Conservation (phyloP, 2,797 vertebrate species). For the Microctenopoma stevenorrisi region DNA sequence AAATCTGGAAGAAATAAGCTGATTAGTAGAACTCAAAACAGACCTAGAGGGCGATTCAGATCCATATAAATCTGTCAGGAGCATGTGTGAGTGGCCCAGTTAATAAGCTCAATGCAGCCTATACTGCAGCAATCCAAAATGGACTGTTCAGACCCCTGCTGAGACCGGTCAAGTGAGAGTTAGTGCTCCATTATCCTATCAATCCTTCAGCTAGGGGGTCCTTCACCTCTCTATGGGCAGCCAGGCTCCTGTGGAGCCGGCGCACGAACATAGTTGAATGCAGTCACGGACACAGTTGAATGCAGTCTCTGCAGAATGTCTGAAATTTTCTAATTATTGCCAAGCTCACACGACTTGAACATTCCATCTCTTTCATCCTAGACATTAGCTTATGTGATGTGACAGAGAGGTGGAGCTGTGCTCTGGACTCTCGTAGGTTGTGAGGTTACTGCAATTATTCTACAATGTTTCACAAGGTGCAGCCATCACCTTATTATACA, state of each 20-base stretch:
- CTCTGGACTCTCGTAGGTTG: slow-evolving; percentile 5
- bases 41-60: slow-evolving; percentile 27
- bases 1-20: slow-evolving; percentile 6
- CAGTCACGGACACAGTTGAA: neutral
- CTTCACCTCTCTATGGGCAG: slow-evolving; percentile 42
- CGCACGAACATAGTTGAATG: neutral
- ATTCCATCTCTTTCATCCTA: slow-evolving; percentile 15
- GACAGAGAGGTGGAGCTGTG: slow-evolving; percentile 15
- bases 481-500: slow-evolving; percentile 34
- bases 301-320: neutral
- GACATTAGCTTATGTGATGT: slow-evolving; percentile 33
- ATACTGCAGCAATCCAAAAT: slow-evolving; percentile 30
- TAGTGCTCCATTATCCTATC: slow-evolving; percentile 62
- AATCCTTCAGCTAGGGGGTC: slow-evolving; percentile 50
- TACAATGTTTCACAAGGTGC: slow-evolving; percentile 35
- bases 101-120: slow-evolving; percentile 25
- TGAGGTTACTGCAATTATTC: slow-evolving; percentile 54
- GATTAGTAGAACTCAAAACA: slow-evolving; percentile 22
- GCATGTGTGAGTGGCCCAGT: slow-evolving; percentile 17
- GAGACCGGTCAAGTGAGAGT: slow-evolving; percentile 38
- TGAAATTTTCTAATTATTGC: neutral
- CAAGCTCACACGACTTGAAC: neutral
- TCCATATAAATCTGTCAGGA: slow-evolving; percentile 16
- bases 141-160: slow-evolving; percentile 44
- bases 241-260: neutral